Evolutionary conservation across 64 coral and sea anemone species (phyloP).

Genomic region (Montipora cactus): DNA sequence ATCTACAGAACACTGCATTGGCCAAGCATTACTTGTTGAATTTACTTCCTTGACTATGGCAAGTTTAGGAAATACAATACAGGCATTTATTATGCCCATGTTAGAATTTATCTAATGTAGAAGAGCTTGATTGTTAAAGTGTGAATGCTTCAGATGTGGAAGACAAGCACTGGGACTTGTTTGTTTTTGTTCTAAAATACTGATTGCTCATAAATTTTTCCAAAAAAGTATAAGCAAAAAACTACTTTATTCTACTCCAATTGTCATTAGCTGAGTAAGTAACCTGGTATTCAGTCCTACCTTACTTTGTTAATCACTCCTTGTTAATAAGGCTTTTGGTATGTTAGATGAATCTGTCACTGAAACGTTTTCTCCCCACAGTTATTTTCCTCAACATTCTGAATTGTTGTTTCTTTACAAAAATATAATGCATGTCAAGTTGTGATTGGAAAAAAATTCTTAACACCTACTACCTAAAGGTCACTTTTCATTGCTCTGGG

Average conservation of each 20-base stretch:
- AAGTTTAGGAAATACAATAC: constrained; percentile 1
- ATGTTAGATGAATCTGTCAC: too few relatives aligned
- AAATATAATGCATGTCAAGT: too few relatives aligned
- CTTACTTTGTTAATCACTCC: too few relatives aligned
- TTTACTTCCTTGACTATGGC: background rate
- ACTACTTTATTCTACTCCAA: background rate
- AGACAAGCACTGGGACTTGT: background rate
- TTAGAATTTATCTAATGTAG: constrained; percentile 24
- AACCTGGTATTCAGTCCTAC: too few relatives aligned
- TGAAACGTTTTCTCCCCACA: too few relatives aligned
- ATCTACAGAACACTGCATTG: background rate
- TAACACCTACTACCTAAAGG: background rate
- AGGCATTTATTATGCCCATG: constrained; percentile 33
- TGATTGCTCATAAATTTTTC: background rate
- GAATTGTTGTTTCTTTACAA: too few relatives aligned
- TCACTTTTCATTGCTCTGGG: background rate
- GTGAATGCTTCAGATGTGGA: background rate
- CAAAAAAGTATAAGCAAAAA: background rate
- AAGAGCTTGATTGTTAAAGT: background rate
- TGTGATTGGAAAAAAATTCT: background rate
- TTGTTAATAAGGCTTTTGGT: too few relatives aligned
- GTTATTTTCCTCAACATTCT: too few relatives aligned
- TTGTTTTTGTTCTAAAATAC: background rate
- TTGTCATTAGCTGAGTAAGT: too few relatives aligned
- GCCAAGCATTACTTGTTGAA: constrained; percentile 23